Percentiles rank a stretch among this genome's conserved stretches.
phyloP scores from a whole-genome alignment of 2,797 vertebrate species.

The Clarias fuscus region DNA sequence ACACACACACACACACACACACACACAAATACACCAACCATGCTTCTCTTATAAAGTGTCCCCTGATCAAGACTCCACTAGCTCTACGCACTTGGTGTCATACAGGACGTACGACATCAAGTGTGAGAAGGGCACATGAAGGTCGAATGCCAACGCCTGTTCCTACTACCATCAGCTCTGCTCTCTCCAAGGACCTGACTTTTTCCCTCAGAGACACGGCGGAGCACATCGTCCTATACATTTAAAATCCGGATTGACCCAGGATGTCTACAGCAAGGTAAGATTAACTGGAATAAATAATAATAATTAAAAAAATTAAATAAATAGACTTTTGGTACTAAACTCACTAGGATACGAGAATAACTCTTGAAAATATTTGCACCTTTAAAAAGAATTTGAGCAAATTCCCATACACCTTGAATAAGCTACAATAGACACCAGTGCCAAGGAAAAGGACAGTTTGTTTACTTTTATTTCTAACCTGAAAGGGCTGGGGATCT shows the following conservation, averaged over 20 bases:
- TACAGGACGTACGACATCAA: not conserved
- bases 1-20: slow-evolving; percentile 43
- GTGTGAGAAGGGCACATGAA: not conserved
- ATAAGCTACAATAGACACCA: not conserved
- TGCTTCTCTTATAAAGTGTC: slow-evolving; percentile 43
- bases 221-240: not conserved
- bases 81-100: not conserved
- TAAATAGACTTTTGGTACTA: not conserved
- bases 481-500: not conserved
- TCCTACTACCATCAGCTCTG: not conserved
- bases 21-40: slow-evolving; percentile 21
- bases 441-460: not conserved
- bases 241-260: not conserved
- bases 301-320: not conserved
- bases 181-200: not conserved
- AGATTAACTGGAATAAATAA: not conserved
- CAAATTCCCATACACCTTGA: too few species aligned
- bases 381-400: not conserved
- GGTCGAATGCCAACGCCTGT: slow-evolving; percentile 8
- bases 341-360: not conserved
- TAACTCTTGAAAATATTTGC: not conserved
- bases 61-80: slow-evolving; percentile 9
- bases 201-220: not conserved
- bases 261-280: slow-evolving; percentile 23
- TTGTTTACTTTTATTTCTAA: not conserved